Evolutionary conservation across 2,888 invertebrate genomes (phyloP).

Genomic region (Epiblema foenella): DNA sequence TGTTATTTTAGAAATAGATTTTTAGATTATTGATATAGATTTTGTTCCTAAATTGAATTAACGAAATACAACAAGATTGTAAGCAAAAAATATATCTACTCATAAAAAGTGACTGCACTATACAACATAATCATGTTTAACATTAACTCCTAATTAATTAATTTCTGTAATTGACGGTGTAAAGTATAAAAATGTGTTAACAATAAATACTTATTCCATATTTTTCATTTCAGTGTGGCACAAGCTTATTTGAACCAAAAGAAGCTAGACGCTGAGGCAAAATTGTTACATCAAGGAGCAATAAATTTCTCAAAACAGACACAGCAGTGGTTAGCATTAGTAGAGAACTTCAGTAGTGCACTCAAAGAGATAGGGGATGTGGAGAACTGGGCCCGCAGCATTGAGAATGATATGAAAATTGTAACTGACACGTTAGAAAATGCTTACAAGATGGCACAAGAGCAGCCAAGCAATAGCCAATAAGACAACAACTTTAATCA

Average conservation of each 20-base stretch:
- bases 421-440: conserved; percentile 96
- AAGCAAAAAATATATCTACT: no score
- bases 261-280: conserved; percentile 98
- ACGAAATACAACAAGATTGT: no score
- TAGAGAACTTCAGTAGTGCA: conserved; percentile 94
- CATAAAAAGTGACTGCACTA: no score
- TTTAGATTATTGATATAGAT: no score
- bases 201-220: background rate
- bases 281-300: conserved; percentile 96
- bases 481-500: background rate
- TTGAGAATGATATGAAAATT: conserved; percentile 97
- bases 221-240: conserved; percentile 89
- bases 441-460: conserved; percentile 92
- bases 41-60: no score
- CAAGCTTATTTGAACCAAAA: conserved; percentile 99
- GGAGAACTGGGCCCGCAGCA: conserved; percentile 98
- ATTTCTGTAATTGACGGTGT: no score
- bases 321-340: conserved; percentile 97
- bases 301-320: conserved; percentile 98
- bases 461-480: conserved; percentile 56
- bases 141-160: no score
- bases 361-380: conserved; percentile 99
- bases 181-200: background rate
- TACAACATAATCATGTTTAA: no score
- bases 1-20: no score